phyloP scores from a whole-genome alignment of 2,797 vertebrate genomes.

The Glyptemys insculpta region DNA sequence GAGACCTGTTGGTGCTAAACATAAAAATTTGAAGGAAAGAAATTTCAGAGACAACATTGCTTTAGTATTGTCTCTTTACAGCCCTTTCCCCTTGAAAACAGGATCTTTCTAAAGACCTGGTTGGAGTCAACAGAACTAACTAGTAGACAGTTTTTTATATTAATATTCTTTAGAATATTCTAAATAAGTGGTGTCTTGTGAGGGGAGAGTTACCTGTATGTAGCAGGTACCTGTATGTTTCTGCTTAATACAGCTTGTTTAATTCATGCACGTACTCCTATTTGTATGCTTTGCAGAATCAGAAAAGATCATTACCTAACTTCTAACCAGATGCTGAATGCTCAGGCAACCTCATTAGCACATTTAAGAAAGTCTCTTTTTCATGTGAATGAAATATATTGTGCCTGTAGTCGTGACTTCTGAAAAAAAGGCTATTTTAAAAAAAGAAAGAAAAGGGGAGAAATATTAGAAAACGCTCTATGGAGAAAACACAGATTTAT shows the following conservation, averaged over 20 bases:
- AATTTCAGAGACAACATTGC: neutral
- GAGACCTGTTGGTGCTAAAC: neutral
- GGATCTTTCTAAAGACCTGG: neutral
- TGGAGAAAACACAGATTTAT: rapidly evolving
- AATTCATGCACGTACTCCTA: neutral
- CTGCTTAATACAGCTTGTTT: neutral
- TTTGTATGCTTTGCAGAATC: neutral
- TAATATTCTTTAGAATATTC: neutral
- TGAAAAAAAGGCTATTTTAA: neutral
- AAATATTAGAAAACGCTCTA: rapidly evolving
- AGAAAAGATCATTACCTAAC: neutral
- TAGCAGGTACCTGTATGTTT: neutral
- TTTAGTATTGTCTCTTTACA: neutral
- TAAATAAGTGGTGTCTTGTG: neutral
- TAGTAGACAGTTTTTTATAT: neutral
- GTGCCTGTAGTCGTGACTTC: neutral
- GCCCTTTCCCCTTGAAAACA: neutral
- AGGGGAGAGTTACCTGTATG: neutral
- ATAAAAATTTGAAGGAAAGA: neutral
- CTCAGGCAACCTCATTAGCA: rapidly evolving
- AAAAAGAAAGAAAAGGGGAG: neutral
- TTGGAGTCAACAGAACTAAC: neutral
- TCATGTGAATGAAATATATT: rapidly evolving
- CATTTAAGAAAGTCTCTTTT: rapidly evolving
- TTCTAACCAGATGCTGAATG: rapidly evolving